A percentile compares a stretch with the other conserved stretches of the same genome.
Evolutionary conservation across 1,140 invertebrate genomes (phyloP).

Genomic region (Aphidius gifuensis): DNA sequence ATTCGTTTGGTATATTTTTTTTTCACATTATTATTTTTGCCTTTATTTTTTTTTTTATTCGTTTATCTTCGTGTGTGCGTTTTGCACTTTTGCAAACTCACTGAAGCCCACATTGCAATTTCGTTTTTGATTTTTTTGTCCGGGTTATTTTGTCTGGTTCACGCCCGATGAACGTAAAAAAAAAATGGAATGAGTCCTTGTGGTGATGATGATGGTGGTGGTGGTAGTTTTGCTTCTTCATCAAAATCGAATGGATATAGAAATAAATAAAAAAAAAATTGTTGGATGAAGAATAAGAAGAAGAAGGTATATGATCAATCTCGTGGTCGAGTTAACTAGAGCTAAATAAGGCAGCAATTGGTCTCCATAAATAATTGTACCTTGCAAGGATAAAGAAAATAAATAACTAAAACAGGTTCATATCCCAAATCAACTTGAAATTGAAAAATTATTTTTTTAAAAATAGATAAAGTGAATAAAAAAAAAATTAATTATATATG

Average conservation of each 20-base stretch:
- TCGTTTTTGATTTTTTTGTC: conserved; percentile 10
- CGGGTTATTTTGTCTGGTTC: conserved; percentile 19
- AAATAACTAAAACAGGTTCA: no score
- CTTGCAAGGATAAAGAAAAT: conserved; percentile 32
- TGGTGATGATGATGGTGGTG: no score
- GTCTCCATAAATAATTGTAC: conserved; percentile 48
- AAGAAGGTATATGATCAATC: conserved; percentile 31
- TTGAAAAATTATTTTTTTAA: no score
- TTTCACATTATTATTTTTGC: no score
- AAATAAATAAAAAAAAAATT: neutral
- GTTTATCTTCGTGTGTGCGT: no score
- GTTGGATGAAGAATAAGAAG: neutral
- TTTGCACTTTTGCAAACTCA: no score
- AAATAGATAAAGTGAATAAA: no score
- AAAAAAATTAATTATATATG: no score
- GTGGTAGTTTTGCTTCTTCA: no score
- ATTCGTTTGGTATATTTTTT: neutral
- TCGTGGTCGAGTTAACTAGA: conserved; percentile 38
- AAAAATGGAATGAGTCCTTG: neutral
- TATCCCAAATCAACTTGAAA: no score
- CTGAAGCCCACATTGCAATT: conserved; percentile 10
- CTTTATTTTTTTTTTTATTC: no score
- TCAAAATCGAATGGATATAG: no score
- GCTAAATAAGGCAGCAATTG: conserved; percentile 40
- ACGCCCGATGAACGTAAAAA: conserved; percentile 11